A percentile compares a stretch with the other conserved stretches of the same genome.
Conservation (phyloP, 2,797 vertebrate genomes). For the Scomberomorus guttatus region DNA sequence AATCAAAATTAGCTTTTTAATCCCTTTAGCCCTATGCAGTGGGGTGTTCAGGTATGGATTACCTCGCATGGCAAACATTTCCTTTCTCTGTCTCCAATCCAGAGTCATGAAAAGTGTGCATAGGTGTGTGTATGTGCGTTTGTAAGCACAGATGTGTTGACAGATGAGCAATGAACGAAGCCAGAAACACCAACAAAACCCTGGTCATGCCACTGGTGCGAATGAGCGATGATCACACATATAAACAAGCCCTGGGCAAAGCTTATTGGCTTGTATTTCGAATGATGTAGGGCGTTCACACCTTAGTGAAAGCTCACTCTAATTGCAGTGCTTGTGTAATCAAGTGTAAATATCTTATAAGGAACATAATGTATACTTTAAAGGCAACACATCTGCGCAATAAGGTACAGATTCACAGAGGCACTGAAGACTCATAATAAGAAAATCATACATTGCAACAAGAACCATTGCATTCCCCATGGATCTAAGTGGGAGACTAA, state of each 20-base stretch:
- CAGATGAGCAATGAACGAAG: slow-evolving; percentile 27
- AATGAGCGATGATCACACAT: slow-evolving; percentile 51
- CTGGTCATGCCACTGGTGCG: slow-evolving; percentile 30
- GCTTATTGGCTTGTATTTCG: slow-evolving; percentile 45
- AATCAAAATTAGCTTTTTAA: slow-evolving; percentile 75
- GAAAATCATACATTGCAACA: background rate
- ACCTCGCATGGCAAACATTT: slow-evolving; percentile 60
- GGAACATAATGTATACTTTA: slow-evolving; percentile 8
- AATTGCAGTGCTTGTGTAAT: slow-evolving; percentile 14
- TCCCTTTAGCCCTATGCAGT: slow-evolving; percentile 62
- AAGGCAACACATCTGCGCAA: slow-evolving; percentile 16
- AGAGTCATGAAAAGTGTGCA: slow-evolving; percentile 26
- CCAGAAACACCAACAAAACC: slow-evolving; percentile 28
- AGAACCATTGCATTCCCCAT: background rate
- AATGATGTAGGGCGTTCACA: slow-evolving; percentile 35
- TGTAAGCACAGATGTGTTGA: slow-evolving; percentile 42
- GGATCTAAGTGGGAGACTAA: slow-evolving; percentile 19
- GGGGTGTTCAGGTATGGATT: slow-evolving; percentile 70
- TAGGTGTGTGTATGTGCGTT: background rate
- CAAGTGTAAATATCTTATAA: slow-evolving; percentile 17
- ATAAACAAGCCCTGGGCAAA: slow-evolving; percentile 42
- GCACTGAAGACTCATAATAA: background rate
- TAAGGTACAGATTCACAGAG: background rate
- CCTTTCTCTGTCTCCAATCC: slow-evolving; percentile 20
- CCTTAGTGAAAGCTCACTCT: slow-evolving; percentile 23